Evolutionary conservation across 2,797 vertebrate genomes (phyloP).

Genomic region (Bovichtus variegatus): DNA sequence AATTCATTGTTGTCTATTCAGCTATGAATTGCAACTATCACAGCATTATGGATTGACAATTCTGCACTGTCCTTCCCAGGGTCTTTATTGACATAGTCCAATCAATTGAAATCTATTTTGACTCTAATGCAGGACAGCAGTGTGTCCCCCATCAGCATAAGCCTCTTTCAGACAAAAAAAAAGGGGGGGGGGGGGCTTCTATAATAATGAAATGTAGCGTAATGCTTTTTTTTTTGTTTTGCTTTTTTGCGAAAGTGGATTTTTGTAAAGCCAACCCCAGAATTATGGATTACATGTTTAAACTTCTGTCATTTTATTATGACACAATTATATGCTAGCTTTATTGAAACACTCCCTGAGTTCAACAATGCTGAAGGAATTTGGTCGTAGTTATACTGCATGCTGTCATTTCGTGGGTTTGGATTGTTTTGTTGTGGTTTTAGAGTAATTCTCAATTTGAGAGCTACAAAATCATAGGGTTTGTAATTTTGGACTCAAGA

Average conservation of each 20-base stretch:
- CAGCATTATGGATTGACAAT: not conserved
- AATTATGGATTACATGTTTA: constrained; percentile 48
- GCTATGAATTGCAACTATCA: not conserved
- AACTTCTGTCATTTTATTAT: constrained; percentile 47
- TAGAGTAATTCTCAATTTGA: constrained; percentile 81
- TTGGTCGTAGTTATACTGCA: constrained; percentile 29
- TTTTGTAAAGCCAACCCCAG: constrained; percentile 33
- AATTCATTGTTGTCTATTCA: constrained; percentile 1
- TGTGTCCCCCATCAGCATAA: constrained; percentile 14
- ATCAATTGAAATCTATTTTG: not conserved
- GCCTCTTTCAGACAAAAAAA: constrained; percentile 12
- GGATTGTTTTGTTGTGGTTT: constrained; percentile 73
- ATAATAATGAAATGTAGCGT: no score
- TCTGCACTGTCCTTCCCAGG: not conserved
- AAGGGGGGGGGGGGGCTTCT: no score
- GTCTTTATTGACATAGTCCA: constrained; percentile 1
- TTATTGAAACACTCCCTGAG: constrained; percentile 43
- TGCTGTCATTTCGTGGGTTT: constrained; percentile 60
- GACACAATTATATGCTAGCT: constrained; percentile 49
- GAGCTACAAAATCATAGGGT: constrained; percentile 80
- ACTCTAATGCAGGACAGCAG: constrained; percentile 34
- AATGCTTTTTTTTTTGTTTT: no score
- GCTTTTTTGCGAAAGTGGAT: constrained; percentile 6
- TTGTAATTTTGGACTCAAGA: constrained; percentile 82
- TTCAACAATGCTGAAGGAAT: constrained; percentile 40